A percentile compares a stretch with the other conserved stretches of the same genome.
Evolutionary conservation across 2,113 vertebrate genomes (phyloP).

Genomic region (Ciconia maguari): DNA sequence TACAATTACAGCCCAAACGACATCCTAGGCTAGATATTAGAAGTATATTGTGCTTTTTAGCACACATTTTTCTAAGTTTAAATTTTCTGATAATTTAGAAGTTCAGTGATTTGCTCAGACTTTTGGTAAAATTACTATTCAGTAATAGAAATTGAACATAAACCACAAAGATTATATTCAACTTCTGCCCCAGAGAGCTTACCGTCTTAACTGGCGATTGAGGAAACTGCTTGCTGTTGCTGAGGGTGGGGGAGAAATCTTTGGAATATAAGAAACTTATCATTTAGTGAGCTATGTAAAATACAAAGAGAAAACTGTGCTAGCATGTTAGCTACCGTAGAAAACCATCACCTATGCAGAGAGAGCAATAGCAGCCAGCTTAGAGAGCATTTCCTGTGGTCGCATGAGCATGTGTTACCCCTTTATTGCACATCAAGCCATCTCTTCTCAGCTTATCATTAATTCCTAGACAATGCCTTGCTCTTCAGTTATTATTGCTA

Average conservation of each 20-base stretch:
- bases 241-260: not conserved
- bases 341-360: not conserved
- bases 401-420: conserved; percentile 8
- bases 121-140: not conserved
- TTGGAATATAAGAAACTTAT: conserved; percentile 9
- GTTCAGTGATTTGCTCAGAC: not conserved
- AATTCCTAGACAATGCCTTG: conserved; percentile 55
- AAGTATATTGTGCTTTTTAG: not conserved
- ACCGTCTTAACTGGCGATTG: not conserved
- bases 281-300: conserved; percentile 4
- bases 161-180: not conserved
- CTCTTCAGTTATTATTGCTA: conserved; percentile 34
- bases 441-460: conserved; percentile 50
- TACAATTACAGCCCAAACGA: not conserved
- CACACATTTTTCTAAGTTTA: not conserved
- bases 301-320: conserved; percentile 12
- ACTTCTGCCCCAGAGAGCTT: not conserved
- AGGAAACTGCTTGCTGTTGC: not conserved
- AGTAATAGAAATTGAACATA: not conserved
- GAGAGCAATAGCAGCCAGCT: not conserved
- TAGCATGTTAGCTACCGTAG: not conserved
- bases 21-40: not conserved
- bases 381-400: not conserved
- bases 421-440: conserved; percentile 24
- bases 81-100: not conserved